Percentiles rank a stretch among this genome's conserved stretches.
Conservation (phyloP, 2,797 vertebrate genomes). For the Brachyalestes nurse region DNA sequence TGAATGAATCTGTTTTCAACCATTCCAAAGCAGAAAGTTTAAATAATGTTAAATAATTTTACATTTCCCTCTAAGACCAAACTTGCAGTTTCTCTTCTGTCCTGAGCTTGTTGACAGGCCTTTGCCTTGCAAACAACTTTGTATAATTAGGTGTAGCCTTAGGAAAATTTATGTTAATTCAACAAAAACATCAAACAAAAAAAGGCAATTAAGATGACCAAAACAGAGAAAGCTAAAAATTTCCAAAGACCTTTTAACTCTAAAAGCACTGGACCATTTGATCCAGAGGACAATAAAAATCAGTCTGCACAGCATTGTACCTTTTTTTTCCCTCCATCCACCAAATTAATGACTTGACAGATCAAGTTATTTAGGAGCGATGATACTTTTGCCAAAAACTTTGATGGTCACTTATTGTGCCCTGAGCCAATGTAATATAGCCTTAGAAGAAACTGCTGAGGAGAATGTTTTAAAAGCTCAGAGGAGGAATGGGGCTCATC, state of each 20-base stretch:
- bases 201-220: too few species aligned
- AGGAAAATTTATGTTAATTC: neutral
- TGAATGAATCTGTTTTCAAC: too few species aligned
- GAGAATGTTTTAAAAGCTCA: constrained; percentile 49
- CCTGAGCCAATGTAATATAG: constrained; percentile 56
- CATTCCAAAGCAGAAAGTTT: too few species aligned
- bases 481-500: constrained; percentile 44
- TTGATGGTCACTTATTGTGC: constrained; percentile 54
- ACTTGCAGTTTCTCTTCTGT: too few species aligned
- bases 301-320: constrained; percentile 42
- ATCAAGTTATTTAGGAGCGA: constrained; percentile 56
- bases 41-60: too few species aligned
- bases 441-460: constrained; percentile 53
- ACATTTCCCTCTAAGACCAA: too few species aligned
- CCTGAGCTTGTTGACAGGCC: too few species aligned
- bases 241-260: constrained; percentile 9
- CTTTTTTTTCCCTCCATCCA: constrained; percentile 56
- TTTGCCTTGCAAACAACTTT: too few species aligned
- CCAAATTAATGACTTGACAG: constrained; percentile 55
- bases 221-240: neutral
- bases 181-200: neutral
- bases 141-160: neutral
- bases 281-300: constrained; percentile 41
- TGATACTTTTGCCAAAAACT: constrained; percentile 58
- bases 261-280: constrained; percentile 26